Base-by-base conservation (phyloP, 2,113 vertebrate genomes). In the Mesitornis unicolor region DNA sequence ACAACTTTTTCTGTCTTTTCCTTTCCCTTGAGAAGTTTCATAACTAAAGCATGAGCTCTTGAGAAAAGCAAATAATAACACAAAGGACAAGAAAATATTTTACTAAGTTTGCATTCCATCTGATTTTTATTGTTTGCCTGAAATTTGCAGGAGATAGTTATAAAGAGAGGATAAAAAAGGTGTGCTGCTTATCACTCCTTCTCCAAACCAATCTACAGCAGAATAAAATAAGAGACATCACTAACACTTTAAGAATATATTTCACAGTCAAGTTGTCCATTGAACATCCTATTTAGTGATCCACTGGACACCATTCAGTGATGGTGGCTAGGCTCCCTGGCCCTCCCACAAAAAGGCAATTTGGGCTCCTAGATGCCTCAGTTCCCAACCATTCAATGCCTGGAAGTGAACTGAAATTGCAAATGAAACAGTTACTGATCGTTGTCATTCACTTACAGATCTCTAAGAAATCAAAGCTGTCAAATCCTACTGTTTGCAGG, bases 231-330 rank as follows among this genome's bases (percentile, higher is more conserved):
- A 33, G 76, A 82, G 14, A 57, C 1, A 10, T 42, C 2, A 24
- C 15, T 78, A 45, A n/a, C 4, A 42, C 4, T 12, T 54, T 51
- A 36, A 65, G 50, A 77, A 69, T 35, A 56, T 40, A 56, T 77
- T 74, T 57, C 22, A 59, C 8, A 28, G 13, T 24, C 29, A 43
- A 1, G 0, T 9, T 31, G 4, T 43, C 9, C 25, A 20, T 13
- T 81, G 40, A 56, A 60, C 7, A 33, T 31, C 8, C 4, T 81
- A 10, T 54, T 35, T 65, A 42, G 43, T 1, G 1, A 45, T 28
- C 31, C 13, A 19, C 9, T 48, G 16, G 11, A 5, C 8, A 36
- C 7, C 15, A 35, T 31, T 64, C 7, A 4, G 16, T 65, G 50
- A 64, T 3, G 2, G 13, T n/a, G 40, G 11, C 35, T 33, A 54